phyloP scores from a whole-genome alignment of 35 echinoderm and acorn worm species.

The Apostichopus japonicus region DNA sequence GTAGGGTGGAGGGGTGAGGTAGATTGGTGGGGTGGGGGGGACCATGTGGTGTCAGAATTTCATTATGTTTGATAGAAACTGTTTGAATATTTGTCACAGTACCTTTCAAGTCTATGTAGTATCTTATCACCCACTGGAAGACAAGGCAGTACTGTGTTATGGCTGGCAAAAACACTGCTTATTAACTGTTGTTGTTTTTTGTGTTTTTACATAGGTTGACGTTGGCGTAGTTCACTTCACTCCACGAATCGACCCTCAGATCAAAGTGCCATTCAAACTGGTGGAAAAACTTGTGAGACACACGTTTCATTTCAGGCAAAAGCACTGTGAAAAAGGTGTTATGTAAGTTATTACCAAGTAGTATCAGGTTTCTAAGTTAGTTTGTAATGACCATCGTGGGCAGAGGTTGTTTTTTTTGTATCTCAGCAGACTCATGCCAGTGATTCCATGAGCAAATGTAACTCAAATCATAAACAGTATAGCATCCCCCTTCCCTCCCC shows the following conservation, averaged over 20 bases:
- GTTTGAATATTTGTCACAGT: too few relatives aligned
- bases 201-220: slow-evolving; percentile 70
- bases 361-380: neutral
- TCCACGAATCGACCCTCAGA: slow-evolving; percentile 70
- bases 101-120: too few relatives aligned
- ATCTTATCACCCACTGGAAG: too few relatives aligned
- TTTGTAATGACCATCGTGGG: neutral
- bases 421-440: neutral
- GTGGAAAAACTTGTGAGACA: slow-evolving; percentile 92
- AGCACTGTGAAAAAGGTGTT: slow-evolving; percentile 89
- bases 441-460: neutral
- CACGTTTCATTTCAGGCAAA: slow-evolving; percentile 90
- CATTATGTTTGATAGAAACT: too few relatives aligned
- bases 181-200: too few relatives aligned
- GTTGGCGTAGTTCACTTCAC: slow-evolving; percentile 90
- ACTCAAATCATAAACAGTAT: neutral
- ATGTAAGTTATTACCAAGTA: slow-evolving; percentile 69
- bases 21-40: too few relatives aligned
- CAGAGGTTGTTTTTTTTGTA: neutral
- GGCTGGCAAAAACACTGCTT: too few relatives aligned
- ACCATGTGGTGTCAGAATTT: too few relatives aligned
- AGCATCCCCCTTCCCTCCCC: too few relatives aligned
- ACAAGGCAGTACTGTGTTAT: too few relatives aligned
- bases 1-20: too few relatives aligned
- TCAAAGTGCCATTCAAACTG: slow-evolving; percentile 78